These are phyloP conservation scores for Dolichomitus sp. DNA, from an alignment of 2,888 invertebrate species.

Conservation along the genomic window DNA sequence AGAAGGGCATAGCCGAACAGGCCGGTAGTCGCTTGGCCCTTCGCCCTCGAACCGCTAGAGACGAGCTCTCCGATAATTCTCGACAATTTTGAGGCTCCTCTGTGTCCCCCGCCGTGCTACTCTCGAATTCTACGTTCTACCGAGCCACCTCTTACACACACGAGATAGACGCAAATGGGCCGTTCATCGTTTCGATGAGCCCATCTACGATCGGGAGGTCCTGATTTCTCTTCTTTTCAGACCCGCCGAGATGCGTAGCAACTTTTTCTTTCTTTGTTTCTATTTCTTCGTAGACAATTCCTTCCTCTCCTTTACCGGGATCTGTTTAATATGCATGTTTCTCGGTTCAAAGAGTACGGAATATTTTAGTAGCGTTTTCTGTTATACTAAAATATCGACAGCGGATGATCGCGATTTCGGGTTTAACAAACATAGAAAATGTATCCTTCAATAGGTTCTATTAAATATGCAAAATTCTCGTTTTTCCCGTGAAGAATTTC, in stretches of 20 bases:
- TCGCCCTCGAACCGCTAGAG: conserved; percentile 39
- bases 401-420: not conserved
- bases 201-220: conserved; percentile 66
- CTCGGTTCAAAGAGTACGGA: not conserved
- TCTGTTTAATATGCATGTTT: not conserved
- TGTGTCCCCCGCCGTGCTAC: conserved; percentile 5
- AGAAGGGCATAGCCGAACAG: not conserved
- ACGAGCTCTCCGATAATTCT: conserved; percentile 56
- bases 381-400: not conserved
- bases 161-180: conserved; percentile 44
- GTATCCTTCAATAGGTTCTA: too few relatives aligned
- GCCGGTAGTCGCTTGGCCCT: conserved; percentile 46
- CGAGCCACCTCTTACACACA: conserved; percentile 15
- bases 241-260: conserved; percentile 35
- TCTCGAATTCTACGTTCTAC: conserved; percentile 17
- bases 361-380: not conserved
- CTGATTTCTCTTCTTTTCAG: conserved; percentile 51
- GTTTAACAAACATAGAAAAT: not conserved
- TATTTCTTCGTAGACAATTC: not conserved
- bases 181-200: conserved; percentile 63
- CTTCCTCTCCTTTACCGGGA: not conserved
- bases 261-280: conserved; percentile 10
- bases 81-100: conserved; percentile 44
- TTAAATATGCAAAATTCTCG: too few relatives aligned
- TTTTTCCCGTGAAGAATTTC: not conserved